Evolutionary conservation across 2,797 vertebrate species (phyloP).

Genomic region (Rhodeus uyekii): DNA sequence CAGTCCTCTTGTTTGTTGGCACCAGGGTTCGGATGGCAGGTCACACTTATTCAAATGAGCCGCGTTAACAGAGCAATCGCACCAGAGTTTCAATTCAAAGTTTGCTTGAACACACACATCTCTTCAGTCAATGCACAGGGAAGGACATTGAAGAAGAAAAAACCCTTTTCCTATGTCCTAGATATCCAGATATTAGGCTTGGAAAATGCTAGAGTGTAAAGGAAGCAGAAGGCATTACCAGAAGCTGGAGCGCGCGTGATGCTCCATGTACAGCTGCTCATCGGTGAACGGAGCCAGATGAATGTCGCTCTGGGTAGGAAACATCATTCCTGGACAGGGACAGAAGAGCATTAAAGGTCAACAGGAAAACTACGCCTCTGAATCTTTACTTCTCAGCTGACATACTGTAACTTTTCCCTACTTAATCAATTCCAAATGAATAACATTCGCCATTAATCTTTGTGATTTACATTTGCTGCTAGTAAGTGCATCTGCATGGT

Average conservation of each 20-base stretch:
- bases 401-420: neutral
- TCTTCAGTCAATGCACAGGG: conserved; percentile 7
- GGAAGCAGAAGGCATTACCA: conserved; percentile 67
- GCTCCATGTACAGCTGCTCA: conserved; percentile 82
- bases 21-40: neutral
- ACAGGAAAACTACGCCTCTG: neutral
- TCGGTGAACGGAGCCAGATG: conserved; percentile 85
- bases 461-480: neutral
- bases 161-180: neutral
- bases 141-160: neutral
- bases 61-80: neutral
- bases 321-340: conserved; percentile 78
- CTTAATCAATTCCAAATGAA: neutral
- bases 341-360: conserved; percentile 6
- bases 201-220: neutral
- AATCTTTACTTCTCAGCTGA: neutral
- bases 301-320: conserved; percentile 78
- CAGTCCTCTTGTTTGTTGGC: neutral
- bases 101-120: neutral
- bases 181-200: too few relatives aligned
- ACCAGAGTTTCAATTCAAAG: neutral
- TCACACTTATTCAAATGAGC: neutral
- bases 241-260: conserved; percentile 77
- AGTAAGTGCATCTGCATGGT: neutral
- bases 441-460: neutral